Evolutionary conservation across 2,113 vertebrate species (phyloP).

Genomic region (Cephalopterus ornatus): DNA sequence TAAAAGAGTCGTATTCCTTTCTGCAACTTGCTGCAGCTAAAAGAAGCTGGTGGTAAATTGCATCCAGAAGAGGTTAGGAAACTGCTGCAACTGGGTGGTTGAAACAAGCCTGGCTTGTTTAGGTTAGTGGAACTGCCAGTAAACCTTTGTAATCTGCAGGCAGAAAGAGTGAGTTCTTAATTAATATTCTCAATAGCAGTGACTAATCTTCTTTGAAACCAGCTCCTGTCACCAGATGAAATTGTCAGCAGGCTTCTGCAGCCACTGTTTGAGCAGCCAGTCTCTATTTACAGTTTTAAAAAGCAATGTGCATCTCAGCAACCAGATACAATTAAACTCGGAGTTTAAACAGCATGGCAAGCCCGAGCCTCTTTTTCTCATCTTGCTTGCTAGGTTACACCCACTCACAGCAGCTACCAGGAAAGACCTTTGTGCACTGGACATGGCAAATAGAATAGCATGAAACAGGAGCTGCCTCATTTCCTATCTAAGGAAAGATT

Average conservation of each 20-base stretch:
- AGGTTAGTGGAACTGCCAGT: background rate
- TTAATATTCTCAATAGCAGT: background rate
- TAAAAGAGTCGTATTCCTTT: conserved; percentile 34
- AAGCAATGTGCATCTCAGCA: background rate
- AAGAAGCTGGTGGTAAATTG: background rate
- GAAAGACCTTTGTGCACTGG: background rate
- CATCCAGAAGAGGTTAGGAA: background rate
- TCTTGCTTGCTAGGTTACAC: background rate
- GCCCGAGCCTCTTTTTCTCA: background rate
- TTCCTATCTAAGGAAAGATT: background rate
- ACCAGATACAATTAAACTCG: background rate
- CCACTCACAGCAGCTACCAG: background rate
- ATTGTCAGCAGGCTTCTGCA: conserved; percentile 14
- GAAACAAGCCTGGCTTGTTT: background rate
- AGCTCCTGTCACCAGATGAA: conserved; percentile 20
- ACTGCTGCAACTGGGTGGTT: background rate
- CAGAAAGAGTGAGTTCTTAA: background rate
- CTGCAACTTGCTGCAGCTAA: conserved; percentile 24
- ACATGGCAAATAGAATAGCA: background rate
- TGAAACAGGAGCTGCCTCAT: background rate
- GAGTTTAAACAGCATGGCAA: background rate
- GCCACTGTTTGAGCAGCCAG: background rate
- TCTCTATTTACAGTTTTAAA: background rate
- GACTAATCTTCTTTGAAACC: conserved; percentile 29
- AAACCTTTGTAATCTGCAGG: conserved; percentile 24